Evolutionary conservation across 2,888 invertebrate genomes (phyloP), one percentile per base, ranked within the genome.

Genomic region (Parascotia fuliginaria): DNA sequence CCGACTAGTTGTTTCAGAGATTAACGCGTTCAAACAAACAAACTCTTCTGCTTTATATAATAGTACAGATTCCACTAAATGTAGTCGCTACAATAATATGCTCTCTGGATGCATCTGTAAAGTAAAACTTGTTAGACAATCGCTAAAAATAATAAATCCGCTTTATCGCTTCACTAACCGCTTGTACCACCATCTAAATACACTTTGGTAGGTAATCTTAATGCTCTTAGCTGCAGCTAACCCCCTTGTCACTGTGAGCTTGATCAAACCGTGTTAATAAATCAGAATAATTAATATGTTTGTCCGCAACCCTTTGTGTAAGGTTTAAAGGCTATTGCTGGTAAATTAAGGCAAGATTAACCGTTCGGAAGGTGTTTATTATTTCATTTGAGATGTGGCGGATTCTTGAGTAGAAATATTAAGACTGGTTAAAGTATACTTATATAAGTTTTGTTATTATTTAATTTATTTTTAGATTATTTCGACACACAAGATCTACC

Each of bases 281-380:
- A 39, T 42, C 13, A n/a, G 43, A 50, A 55, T 43, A 46, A 43
- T 46, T 41, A 19, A 34, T 33, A 11, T 11, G 19, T 36, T 19
- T 19, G 36, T 36, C 22, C 16, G 15, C 9, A 9, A 32, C 16
- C 33, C 31, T 31, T 31, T 31, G 31, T 31, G 29, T 4, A 11
- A 12, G 3, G 9, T n/a, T 9, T 28, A 27, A 38, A 13, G 38
- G 38, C 11, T 37, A 28, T n/a, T 38, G 27, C n/a, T n/a, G 27
- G 13, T 0, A 38, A 15, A 27, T 27, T 4, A 38, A 38, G 28
- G 12, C 14, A 15, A 9, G 9, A 3, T 19, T 19, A 16, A 11
- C 22, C 9, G 19, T 19, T 19, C 27, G 1, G 15, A 2, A 5
- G 27, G 27, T 38, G 27, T 27, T 27, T 38, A 38, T 28, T 28